Evolutionary conservation across 2,113 vertebrate genomes (phyloP).

Genomic region (Cercopithecus mona): DNA sequence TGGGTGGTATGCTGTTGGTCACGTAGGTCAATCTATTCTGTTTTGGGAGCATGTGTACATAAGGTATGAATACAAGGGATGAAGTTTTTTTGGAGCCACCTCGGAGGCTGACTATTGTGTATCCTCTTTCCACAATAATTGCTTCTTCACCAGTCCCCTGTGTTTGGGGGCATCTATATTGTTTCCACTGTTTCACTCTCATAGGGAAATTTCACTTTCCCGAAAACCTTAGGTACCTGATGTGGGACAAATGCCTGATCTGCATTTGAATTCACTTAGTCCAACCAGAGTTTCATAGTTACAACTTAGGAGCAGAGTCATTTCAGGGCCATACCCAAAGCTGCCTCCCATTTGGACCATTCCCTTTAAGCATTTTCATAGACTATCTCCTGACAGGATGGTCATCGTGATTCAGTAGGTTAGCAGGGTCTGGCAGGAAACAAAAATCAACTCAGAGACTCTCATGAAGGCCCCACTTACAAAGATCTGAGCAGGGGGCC

Average conservation of each 20-base stretch:
- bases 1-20: background rate
- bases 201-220: fast-evolving
- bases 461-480: background rate
- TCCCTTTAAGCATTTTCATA: no score
- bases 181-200: background rate
- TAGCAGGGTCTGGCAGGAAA: background rate
- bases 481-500: background rate
- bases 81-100: background rate
- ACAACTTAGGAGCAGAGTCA: background rate
- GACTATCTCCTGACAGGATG: background rate
- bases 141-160: fast-evolving
- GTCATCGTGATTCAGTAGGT: background rate
- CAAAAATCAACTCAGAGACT: background rate
- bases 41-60: background rate
- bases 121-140: background rate
- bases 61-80: background rate
- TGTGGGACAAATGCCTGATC: background rate
- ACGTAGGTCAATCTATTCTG: background rate
- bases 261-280: background rate
- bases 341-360: background rate
- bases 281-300: background rate
- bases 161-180: fast-evolving
- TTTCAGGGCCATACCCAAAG: background rate
- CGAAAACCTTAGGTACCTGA: background rate
- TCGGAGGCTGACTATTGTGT: fast-evolving